phyloP scores from a whole-genome alignment of 2,113 vertebrate species.

The Glareola pratincola region DNA sequence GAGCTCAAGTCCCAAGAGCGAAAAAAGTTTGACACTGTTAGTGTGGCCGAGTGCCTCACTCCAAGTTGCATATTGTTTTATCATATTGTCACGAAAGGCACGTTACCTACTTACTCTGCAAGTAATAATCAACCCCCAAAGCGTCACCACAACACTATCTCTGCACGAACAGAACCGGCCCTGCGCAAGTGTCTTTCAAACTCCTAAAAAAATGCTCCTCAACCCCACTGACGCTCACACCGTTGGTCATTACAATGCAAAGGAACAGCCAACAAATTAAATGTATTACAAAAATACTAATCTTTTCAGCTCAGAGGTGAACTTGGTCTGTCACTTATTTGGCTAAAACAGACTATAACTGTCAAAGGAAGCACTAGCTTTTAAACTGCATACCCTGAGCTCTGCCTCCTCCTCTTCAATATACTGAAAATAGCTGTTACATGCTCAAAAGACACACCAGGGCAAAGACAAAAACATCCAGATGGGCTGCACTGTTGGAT shows the following conservation, averaged over 20 bases:
- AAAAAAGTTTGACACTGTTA: neutral
- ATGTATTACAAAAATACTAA: neutral
- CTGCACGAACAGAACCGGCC: neutral
- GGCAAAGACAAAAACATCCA: neutral
- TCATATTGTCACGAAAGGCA: neutral
- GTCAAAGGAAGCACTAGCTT: neutral
- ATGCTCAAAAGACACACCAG: neutral
- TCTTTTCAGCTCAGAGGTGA: neutral
- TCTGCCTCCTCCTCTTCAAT: neutral
- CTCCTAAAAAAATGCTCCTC: neutral
- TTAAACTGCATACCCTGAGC: neutral
- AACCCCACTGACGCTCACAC: neutral
- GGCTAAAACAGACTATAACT: neutral
- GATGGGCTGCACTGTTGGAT: neutral
- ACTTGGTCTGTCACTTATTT: neutral
- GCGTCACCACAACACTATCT: neutral
- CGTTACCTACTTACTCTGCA: neutral
- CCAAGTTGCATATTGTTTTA: neutral
- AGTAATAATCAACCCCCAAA: neutral
- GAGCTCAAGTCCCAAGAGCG: neutral
- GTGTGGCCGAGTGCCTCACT: neutral
- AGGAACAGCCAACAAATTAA: neutral
- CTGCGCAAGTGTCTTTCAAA: fast-evolving
- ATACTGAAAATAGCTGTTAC: neutral
- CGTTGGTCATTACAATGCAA: neutral